Evolutionary conservation across 92 coral and sea anemone species (phyloP), one percentile per base, ranked within the genome.

Genomic region (Metridium senile): DNA sequence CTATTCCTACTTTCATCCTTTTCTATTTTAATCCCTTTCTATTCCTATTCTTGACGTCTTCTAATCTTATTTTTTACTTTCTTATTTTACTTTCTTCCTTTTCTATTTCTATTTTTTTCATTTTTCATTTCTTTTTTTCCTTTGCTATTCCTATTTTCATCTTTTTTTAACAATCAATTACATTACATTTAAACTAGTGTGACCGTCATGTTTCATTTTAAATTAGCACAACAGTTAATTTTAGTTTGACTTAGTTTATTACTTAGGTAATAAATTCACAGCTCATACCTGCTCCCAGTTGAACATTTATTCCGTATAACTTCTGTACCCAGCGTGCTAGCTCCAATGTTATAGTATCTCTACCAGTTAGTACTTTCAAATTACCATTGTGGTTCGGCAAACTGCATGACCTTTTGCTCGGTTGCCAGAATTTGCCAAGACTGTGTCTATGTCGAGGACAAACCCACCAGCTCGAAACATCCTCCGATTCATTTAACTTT

Each of bases 201-300:
- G 7, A 58, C 63, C 27, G 63, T 58, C 22, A 4, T 21, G 27
- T 19, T 58, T 19, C 22, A 9, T 58, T 19, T 8, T 8, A 25
- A 7, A 4, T 19, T 58, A 25, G 9, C 22, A 58, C 22, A 58
- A n/a, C 63, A 8, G 8, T n/a, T 19, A 8, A 25, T 58, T n/a
- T 58, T 7, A 58, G 20, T 7, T 10, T 22, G 13, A 22, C n/a
- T n/a, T 1, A 62, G 30, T 62, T 62, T n/a, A 26, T 1, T 20
- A 62, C 67, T 26, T 9, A n/a, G n/a, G n/a, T 62, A 10, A 11
- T 13, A 62, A 25, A 20, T 62, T 20, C 31, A 72, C 20, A 52
- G n/a, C n/a, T n/a, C 58, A 23, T 30, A 74, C 80, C 80, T 74
- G 80, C 26, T 59, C 80, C 80, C n/a, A 74, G 53, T 13, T 30